Evolutionary conservation across 2,113 vertebrate species (phyloP).

Genomic region (Noctilio leporinus): DNA sequence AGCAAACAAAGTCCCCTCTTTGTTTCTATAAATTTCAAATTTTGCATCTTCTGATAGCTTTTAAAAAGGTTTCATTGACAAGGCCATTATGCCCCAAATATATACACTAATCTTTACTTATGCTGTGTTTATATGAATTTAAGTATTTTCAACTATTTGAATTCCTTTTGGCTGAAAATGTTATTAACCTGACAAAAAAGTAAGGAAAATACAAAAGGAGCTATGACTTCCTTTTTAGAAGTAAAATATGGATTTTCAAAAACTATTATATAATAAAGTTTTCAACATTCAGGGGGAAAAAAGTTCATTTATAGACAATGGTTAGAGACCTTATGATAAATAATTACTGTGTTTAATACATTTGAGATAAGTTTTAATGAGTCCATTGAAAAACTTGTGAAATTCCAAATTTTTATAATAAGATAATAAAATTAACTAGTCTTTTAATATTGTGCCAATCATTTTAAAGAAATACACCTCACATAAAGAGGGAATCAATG

Average conservation of each 20-base stretch:
- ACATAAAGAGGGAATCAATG: neutral
- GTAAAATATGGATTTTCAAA: neutral
- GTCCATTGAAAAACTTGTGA: constrained; percentile 7
- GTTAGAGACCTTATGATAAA: neutral
- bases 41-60: neutral
- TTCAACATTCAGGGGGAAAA: neutral
- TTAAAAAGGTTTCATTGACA: neutral
- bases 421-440: constrained; percentile 14
- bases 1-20: neutral
- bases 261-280: neutral
- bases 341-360: neutral
- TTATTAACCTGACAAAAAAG: constrained; percentile 9
- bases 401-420: constrained; percentile 17
- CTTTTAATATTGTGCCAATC: neutral
- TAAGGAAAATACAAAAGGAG: neutral
- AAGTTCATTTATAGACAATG: neutral
- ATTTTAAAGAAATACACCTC: neutral
- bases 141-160: constrained; percentile 19
- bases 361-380: constrained; percentile 27
- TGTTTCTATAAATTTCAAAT: neutral
- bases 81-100: neutral
- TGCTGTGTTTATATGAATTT: neutral
- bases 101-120: neutral
- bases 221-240: neutral
- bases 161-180: neutral